A percentile compares a stretch with the other conserved stretches of the same genome.
phyloP scores from a whole-genome alignment of 1,140 invertebrate genomes.

The Micrasema minimum region DNA sequence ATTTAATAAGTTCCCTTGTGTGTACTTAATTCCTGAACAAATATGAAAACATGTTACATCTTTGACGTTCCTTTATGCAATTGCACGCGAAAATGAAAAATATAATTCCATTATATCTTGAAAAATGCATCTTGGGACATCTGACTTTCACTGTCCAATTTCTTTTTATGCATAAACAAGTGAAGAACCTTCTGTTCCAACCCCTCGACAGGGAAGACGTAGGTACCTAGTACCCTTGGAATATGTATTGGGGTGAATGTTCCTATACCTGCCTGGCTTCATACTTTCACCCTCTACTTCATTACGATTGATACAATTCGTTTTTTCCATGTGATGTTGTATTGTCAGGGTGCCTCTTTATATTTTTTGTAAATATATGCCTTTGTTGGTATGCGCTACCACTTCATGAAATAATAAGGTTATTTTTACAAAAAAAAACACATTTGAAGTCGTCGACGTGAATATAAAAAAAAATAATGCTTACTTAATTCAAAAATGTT shows the following conservation, averaged over 20 bases:
- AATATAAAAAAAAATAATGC: too few relatives aligned
- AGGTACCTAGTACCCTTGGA: background rate
- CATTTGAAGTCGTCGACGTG: too few relatives aligned
- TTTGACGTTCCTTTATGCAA: background rate
- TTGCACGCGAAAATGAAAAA: conserved; percentile 15
- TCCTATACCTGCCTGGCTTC: background rate
- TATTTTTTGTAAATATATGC: too few relatives aligned
- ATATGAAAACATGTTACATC: background rate
- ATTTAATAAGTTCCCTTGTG: too few relatives aligned
- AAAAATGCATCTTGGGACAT: conserved; percentile 10
- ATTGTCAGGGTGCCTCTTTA: too few relatives aligned
- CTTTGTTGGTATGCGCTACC: too few relatives aligned
- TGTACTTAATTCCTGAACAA: too few relatives aligned
- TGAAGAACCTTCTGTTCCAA: conserved; percentile 2
- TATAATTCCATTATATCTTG: conserved; percentile 4
- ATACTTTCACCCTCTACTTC: background rate
- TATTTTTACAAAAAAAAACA: too few relatives aligned
- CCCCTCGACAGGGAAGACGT: background rate
- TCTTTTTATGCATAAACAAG: conserved; percentile 21
- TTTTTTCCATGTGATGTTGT: background rate
- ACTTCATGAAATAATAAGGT: too few relatives aligned
- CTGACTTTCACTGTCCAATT: conserved; percentile 16
- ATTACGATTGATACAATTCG: conserved; percentile 11
- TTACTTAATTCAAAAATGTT: too few relatives aligned
- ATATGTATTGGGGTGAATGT: background rate